A percentile compares a stretch with the other conserved stretches of the same genome.
Evolutionary conservation across 2,113 vertebrate species (phyloP).

Genomic region (Grallaria varia): DNA sequence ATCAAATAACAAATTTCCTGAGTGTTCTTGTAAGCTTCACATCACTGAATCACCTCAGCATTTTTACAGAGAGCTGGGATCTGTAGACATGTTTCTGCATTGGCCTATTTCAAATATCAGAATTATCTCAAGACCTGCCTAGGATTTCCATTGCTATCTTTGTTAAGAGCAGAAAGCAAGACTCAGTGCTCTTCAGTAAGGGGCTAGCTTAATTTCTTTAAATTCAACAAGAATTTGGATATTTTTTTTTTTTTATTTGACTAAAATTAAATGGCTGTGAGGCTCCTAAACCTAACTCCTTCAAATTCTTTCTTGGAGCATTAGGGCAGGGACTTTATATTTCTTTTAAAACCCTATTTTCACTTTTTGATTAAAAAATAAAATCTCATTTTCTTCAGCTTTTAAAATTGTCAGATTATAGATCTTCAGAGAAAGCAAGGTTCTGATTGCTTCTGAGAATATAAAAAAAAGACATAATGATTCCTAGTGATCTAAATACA

Average conservation of each 20-base stretch:
- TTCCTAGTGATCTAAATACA: neutral
- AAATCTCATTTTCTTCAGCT: neutral
- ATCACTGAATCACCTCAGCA: neutral
- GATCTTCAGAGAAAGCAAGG: neutral
- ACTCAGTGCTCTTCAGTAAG: neutral
- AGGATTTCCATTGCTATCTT: neutral
- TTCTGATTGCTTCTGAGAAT: neutral
- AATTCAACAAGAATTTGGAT: neutral
- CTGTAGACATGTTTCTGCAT: neutral
- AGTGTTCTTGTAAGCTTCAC: neutral
- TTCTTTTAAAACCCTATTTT: neutral
- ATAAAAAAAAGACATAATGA: neutral
- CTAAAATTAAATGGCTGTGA: neutral
- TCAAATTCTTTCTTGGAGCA: neutral
- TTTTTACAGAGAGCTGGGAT: neutral
- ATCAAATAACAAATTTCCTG: neutral
- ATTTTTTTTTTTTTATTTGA: neutral
- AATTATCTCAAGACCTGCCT: neutral
- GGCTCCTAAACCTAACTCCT: neutral
- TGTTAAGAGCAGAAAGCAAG: neutral
- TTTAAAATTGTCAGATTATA: neutral
- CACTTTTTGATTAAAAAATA: neutral
- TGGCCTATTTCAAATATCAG: neutral
- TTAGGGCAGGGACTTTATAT: accelerated
- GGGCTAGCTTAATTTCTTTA: neutral